phyloP scores from a whole-genome alignment of 2,888 invertebrate genomes.

The Caenorhabditis doughertyi region DNA sequence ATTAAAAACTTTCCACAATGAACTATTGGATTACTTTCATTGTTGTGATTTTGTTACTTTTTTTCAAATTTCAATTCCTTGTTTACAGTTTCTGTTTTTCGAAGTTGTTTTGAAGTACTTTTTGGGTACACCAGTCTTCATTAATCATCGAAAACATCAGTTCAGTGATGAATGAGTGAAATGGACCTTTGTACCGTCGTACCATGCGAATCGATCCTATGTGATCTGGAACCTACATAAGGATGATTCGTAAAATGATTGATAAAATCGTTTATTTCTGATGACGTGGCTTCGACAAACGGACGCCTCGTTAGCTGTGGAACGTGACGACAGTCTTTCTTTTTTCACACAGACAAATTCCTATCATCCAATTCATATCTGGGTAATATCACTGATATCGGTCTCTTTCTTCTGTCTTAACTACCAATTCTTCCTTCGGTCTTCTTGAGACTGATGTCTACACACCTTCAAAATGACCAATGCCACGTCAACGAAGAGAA shows the following conservation, averaged over 20 bases:
- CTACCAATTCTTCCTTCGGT: background rate
- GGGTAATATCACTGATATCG: conserved; percentile 28
- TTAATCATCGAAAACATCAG: background rate
- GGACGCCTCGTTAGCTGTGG: conserved; percentile 35
- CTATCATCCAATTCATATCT: conserved; percentile 39
- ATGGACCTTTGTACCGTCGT: conserved; percentile 27
- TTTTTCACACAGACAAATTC: conserved; percentile 32
- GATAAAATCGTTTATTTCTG: conserved; percentile 14
- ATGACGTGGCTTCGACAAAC: conserved; percentile 42
- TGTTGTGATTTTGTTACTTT: too few species aligned
- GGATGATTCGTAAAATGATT: conserved; percentile 22
- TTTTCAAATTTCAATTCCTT: background rate
- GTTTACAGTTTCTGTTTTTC: background rate
- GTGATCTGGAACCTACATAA: background rate
- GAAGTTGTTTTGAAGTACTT: background rate
- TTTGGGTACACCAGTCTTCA: conserved; percentile 5
- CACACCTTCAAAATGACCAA: conserved; percentile 24
- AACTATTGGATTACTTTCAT: too few species aligned
- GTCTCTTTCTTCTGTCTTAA: background rate
- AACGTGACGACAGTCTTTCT: conserved; percentile 29
- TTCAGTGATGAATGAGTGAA: background rate
- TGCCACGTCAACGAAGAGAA: conserved; percentile 31
- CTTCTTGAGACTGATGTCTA: conserved; percentile 30
- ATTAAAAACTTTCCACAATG: too few species aligned
- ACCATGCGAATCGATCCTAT: background rate